Percentiles rank a stretch among this genome's conserved stretches.
Conservation (phyloP, 2,113 vertebrate genomes). For the Arizona elegans region DNA sequence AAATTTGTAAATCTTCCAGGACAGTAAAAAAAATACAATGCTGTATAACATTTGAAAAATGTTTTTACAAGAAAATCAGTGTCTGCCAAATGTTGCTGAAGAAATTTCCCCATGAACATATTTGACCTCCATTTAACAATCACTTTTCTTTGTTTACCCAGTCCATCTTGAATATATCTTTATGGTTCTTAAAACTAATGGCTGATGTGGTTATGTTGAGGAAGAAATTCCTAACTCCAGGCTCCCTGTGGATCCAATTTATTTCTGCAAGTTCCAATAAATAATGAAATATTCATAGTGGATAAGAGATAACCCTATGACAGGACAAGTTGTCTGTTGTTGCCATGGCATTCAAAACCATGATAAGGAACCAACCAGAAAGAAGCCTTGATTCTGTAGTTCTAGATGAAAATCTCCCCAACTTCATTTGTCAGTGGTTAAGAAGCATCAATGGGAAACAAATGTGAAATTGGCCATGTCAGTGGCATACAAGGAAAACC, state of each 20-base stretch:
- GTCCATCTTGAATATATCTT: too few relatives aligned
- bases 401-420: background rate
- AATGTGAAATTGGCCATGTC: too few relatives aligned
- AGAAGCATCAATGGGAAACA: too few relatives aligned
- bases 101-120: background rate
- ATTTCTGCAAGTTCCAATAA: background rate
- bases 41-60: background rate
- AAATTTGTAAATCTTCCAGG: background rate
- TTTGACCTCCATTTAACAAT: background rate
- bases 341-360: conserved; percentile 51
- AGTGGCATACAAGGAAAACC: too few relatives aligned
- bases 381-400: background rate
- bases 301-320: conserved; percentile 35
- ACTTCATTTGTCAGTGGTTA: background rate
- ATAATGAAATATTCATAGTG: background rate
- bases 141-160: background rate
- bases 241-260: background rate
- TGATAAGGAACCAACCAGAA: background rate
- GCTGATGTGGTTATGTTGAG: background rate
- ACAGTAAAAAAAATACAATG: background rate
- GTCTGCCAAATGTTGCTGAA: background rate
- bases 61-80: background rate
- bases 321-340: conserved; percentile 53
- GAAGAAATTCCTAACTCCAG: background rate
- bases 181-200: background rate